Conservation (phyloP, 2,113 vertebrate genomes). For the Pipra filicauda region DNA sequence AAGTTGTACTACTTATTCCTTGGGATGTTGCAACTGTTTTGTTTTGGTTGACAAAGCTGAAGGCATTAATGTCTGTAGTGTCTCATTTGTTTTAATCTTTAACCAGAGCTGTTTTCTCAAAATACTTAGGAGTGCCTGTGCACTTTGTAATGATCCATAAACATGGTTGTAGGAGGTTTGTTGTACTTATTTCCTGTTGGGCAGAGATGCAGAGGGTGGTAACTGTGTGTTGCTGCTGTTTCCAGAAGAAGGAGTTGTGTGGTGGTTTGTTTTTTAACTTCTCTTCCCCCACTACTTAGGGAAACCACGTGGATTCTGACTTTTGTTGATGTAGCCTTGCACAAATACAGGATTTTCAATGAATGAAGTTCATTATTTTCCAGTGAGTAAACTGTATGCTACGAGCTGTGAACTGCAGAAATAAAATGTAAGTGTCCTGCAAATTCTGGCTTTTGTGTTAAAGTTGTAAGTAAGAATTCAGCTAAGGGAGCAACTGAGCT, state of each 20-base stretch:
- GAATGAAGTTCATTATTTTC: neutral
- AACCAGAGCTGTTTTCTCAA: slow-evolving; percentile 14
- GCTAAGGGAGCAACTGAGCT: neutral
- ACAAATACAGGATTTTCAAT: neutral
- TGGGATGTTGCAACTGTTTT: neutral
- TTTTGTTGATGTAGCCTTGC: neutral
- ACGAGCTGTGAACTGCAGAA: neutral
- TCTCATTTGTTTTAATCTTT: slow-evolving; percentile 21
- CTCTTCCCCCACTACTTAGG: neutral
- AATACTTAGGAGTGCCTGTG: neutral
- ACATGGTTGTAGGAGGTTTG: neutral
- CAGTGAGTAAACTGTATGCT: neutral
- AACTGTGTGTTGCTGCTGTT: neutral
- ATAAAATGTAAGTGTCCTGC: neutral
- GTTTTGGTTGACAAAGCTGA: neutral
- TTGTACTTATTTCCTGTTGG: neutral
- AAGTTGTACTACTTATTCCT: neutral
- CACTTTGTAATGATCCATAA: slow-evolving; percentile 49
- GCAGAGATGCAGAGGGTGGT: neutral
- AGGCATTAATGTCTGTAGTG: neutral
- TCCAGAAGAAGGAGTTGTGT: neutral
- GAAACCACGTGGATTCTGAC: neutral
- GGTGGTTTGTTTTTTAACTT: neutral
- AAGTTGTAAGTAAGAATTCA: neutral
- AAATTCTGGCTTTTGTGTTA: neutral